Base-by-base conservation (phyloP, 1,140 invertebrate genomes). In the Nylanderia fulva region DNA sequence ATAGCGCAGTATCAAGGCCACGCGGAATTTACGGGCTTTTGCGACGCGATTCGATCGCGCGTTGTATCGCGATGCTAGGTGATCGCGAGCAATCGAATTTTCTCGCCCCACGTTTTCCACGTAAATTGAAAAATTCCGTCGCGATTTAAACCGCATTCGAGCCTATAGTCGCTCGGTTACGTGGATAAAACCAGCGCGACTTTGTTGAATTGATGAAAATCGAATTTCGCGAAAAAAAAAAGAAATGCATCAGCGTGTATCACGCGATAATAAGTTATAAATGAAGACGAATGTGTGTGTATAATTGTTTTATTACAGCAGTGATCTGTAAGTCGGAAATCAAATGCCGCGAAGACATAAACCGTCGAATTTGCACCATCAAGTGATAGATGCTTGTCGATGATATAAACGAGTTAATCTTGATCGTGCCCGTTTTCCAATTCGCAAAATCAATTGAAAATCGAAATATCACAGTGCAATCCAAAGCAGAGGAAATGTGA, bases 61-160 rank as follows among this genome's bases (percentile, higher is more conserved):
- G 77, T 42, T n/a, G 66, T 21, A 27, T 18, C n/a, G 9, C 27
- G 48, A 18, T 29, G 60, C 58, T 18, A 29, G 24, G 58, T 27
- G 27, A 27, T 61, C 42, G 36, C n/a, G 13, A 48, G 8, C 66
- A 52, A 74, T 86, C 56, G 85, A 75, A 87, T 63, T 86, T 48
- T 48, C 76, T 48, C 76, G 52, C 11, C 18, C 21, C 85, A 87
- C 84, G 85, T 87, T 82, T 66, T 29, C 33, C 52, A 80, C 33
- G 52, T 71, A 61, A 71, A 87, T 86, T 72, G 79, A 72, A 82
- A 82, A 82, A 82, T 72, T 82, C 56, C 66, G 27, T 5, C 36
- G 54, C 60, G 48, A 42, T 82, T 82, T 82, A 82, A 72, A 72
- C 66, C 27, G 66, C 42, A 61, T 60, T 69, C 66, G 66, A 45